Percentiles rank a stretch among this genome's conserved stretches.
These are phyloP conservation scores for Zaprionus gabonicus DNA, from an alignment of 1,140 invertebrate species.

Conservation along the genomic window DNA sequence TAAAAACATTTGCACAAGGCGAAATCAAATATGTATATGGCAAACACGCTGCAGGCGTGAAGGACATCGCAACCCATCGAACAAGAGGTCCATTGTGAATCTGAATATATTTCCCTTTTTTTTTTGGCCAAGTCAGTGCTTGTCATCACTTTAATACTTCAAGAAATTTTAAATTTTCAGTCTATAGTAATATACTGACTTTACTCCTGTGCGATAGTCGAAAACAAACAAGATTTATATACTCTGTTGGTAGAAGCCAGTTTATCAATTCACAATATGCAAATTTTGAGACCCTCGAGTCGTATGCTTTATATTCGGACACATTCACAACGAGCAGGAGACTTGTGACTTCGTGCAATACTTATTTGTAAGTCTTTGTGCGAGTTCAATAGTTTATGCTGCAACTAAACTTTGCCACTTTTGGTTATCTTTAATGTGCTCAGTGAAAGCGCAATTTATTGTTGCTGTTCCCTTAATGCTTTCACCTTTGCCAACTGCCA, in stretches of 20 bases:
- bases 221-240: background rate
- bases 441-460: background rate
- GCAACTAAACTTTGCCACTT: background rate
- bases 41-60: conserved; percentile 30
- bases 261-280: conserved; percentile 18
- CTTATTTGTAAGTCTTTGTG: background rate
- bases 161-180: conserved; percentile 11
- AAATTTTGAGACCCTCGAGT: conserved; percentile 24
- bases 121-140: background rate
- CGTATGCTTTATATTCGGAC: conserved; percentile 51
- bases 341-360: background rate
- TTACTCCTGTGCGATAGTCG: too few species aligned
- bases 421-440: background rate
- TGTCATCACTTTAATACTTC: background rate
- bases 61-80: conserved; percentile 5
- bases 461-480: conserved; percentile 1
- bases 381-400: background rate
- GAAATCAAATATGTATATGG: conserved; percentile 49
- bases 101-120: background rate
- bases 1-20: conserved; percentile 21
- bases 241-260: background rate
- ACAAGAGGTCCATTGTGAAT: background rate
- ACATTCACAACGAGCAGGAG: conserved; percentile 47
- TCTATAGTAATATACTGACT: conserved; percentile 4
- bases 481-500: conserved; percentile 7